Conservation (phyloP, 2,797 vertebrate genomes). For the Apogon hyalosoma region DNA sequence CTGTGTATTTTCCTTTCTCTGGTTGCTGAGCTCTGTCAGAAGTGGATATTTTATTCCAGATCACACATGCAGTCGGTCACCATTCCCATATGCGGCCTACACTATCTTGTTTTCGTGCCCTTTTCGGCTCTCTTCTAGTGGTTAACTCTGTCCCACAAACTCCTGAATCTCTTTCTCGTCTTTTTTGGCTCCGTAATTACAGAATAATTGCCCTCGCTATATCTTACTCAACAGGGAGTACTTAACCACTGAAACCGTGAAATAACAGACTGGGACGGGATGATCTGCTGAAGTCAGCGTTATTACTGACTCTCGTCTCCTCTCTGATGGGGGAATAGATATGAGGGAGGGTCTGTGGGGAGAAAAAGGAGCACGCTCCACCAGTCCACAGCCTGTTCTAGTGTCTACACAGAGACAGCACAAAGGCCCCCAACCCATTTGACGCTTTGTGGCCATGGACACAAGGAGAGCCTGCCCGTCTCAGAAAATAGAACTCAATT, state of each 20-base stretch:
- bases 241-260: constrained; percentile 72
- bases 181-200: constrained; percentile 73
- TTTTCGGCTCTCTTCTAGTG: constrained; percentile 18
- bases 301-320: constrained; percentile 49
- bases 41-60: background rate
- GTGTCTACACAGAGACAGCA: constrained; percentile 60
- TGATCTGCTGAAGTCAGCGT: constrained; percentile 71
- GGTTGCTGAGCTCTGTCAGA: background rate
- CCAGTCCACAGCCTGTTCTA: constrained; percentile 69
- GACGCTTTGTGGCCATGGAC: constrained; percentile 67
- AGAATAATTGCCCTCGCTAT: constrained; percentile 71
- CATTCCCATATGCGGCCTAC: constrained; percentile 5
- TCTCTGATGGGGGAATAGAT: constrained; percentile 59
- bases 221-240: constrained; percentile 72
- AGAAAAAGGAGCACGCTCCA: constrained; percentile 56
- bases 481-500: constrained; percentile 85
- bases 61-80: background rate
- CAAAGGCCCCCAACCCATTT: constrained; percentile 69
- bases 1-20: background rate
- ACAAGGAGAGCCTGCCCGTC: constrained; percentile 75
- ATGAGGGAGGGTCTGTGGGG: constrained; percentile 51
- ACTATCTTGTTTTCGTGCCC: constrained; percentile 4
- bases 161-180: constrained; percentile 54
- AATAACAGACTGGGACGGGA: constrained; percentile 71
- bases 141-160: constrained; percentile 32